Base-by-base conservation (phyloP, 2,888 invertebrate species). In the Eretmocerus hayati region DNA sequence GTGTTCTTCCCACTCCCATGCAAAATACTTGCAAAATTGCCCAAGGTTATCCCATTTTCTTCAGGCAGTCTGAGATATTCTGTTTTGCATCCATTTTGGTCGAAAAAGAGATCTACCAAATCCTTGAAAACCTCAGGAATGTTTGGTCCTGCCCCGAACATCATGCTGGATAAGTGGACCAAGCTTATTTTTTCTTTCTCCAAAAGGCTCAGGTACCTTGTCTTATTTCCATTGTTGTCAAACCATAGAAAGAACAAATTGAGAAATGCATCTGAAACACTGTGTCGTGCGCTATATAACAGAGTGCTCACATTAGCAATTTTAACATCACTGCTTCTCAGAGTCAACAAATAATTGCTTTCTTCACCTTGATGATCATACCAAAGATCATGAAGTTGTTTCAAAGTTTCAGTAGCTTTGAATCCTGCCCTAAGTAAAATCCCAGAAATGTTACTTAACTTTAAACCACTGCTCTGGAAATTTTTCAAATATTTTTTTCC, bases 31-130 rank as follows among this genome's bases (percentile, higher is more conserved):
- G 21, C 19, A 13, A 42, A n/a, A 20, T 3, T 42, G 8, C 2
- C n/a, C 5, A 42, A 9, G 32, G 31, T 19, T 13, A 42, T 19
- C 5, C 32, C 20, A 16, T 30, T 11, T 18, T 19, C n/a, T 42
- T 32, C 32, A n/a, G 32, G 16, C 5, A 18, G 5, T n/a, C 15
- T 26, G 13, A 37, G 23, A 13, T 45, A 38, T 21, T 41, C 15
- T 30, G 19, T 42, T 46, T 30, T 36, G 3, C 38, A 42, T 31
- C 47, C 47, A 8, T 22, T 9, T 8, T 42, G 4, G 13, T 48
- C 41, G 23, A 48, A 48, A 2, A 23, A 48, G 2, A 48, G 3
- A 18, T 42, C 1, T 30, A 42, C 15, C 11, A 44, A 36, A n/a
- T 21, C 11, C 39, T 39, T 13, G 19, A 48, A 48, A 31, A 22